Percentiles rank a stretch among this genome's conserved stretches.
These are phyloP conservation scores for Crenichthys baileyi DNA, from an alignment of 2,797 vertebrate species.

Conservation along the genomic window DNA sequence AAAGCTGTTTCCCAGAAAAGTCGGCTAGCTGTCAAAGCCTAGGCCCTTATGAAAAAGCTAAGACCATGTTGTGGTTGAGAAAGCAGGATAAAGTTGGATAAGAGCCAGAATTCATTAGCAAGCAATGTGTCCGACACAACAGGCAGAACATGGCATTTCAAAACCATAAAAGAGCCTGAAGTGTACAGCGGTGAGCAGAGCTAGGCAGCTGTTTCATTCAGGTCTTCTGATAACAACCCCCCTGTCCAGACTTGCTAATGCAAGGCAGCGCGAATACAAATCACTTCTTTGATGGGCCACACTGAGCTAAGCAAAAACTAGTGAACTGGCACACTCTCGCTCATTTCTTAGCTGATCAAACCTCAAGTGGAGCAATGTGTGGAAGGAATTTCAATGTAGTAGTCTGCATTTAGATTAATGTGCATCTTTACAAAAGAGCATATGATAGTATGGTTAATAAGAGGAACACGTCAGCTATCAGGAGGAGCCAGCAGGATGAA, in stretches of 20 bases:
- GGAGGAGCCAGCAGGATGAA: conserved; percentile 58
- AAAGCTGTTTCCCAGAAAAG: conserved; percentile 67
- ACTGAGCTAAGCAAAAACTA: conserved; percentile 63
- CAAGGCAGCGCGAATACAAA: conserved; percentile 66
- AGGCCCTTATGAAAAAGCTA: conserved; percentile 31
- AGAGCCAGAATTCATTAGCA: conserved; percentile 74
- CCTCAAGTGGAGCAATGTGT: conserved; percentile 42
- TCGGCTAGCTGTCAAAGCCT: conserved; percentile 38
- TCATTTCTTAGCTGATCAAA: conserved; percentile 57
- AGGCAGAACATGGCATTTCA: conserved; percentile 70
- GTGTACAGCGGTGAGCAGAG: conserved; percentile 49
- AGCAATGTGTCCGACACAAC: conserved; percentile 67
- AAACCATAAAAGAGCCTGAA: conserved; percentile 67
- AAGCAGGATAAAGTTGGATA: conserved; percentile 68
- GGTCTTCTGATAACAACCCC: conserved; percentile 72
- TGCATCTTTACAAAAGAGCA: conserved; percentile 57
- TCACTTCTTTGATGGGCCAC: conserved; percentile 59
- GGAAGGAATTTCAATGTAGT: conserved; percentile 59
- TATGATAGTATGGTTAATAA: conserved; percentile 73
- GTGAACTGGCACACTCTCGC: conserved; percentile 37
- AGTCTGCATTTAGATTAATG: conserved; percentile 61
- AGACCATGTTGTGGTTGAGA: conserved; percentile 58
- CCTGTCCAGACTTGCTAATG: conserved; percentile 63
- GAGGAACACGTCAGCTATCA: conserved; percentile 64
- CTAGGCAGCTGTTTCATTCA: conserved; percentile 79